phyloP scores from a whole-genome alignment of 2,888 invertebrate genomes.

The Apoda limacodes region DNA sequence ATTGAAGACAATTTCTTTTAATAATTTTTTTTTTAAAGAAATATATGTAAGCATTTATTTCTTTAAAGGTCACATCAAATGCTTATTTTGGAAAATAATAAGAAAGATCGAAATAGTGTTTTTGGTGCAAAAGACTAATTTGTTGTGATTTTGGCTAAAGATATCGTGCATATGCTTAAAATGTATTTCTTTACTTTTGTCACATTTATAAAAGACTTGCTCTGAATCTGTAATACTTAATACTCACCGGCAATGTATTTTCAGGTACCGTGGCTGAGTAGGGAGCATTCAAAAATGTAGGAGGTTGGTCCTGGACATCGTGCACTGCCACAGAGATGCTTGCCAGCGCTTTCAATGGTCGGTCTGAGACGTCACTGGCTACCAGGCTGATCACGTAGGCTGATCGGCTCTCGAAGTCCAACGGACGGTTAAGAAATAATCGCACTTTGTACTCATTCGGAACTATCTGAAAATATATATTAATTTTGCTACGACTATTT shows the following conservation, averaged over 20 bases:
- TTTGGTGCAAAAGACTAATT: neutral
- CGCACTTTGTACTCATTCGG: slow-evolving; percentile 79
- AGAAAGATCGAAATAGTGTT: too few relatives aligned
- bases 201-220: neutral
- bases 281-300: slow-evolving; percentile 83
- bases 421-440: slow-evolving; percentile 72
- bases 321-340: slow-evolving; percentile 80
- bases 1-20: too few relatives aligned
- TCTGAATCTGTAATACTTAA: too few relatives aligned
- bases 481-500: neutral
- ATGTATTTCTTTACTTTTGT: neutral
- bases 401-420: slow-evolving; percentile 83
- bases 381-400: slow-evolving; percentile 77
- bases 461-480: slow-evolving; percentile 49
- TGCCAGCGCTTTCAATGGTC: slow-evolving; percentile 74
- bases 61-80: too few relatives aligned
- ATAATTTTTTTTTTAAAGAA: too few relatives aligned
- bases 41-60: too few relatives aligned
- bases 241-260: slow-evolving; percentile 73
- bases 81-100: too few relatives aligned
- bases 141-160: too few relatives aligned
- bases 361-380: slow-evolving; percentile 75
- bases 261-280: slow-evolving; percentile 83
- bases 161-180: too few relatives aligned
- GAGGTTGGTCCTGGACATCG: slow-evolving; percentile 88